Conservation (phyloP, 2,888 invertebrate genomes). For the Salticus scenicus region DNA sequence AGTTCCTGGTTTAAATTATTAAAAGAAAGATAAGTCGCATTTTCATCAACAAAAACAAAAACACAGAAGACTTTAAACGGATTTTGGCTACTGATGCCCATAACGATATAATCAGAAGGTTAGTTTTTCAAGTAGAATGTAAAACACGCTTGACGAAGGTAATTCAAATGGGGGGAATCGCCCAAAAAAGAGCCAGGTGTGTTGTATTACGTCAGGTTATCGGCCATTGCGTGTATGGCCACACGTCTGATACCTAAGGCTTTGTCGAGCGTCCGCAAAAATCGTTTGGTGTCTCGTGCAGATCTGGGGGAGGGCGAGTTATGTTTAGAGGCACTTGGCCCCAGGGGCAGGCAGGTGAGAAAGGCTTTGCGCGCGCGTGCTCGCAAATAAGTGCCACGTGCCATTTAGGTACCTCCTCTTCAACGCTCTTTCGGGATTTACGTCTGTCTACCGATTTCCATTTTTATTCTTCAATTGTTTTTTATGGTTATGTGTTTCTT, state of each 20-base stretch:
- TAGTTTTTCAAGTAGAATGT: background rate
- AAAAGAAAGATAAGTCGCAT: background rate
- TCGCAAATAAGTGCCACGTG: constrained; percentile 49
- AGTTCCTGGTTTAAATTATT: background rate
- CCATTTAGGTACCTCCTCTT: constrained; percentile 27
- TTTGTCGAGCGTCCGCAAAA: constrained; percentile 21
- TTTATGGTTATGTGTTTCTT: background rate
- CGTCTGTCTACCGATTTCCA: background rate
- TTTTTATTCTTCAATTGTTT: constrained; percentile 5
- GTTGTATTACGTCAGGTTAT: constrained; percentile 20
- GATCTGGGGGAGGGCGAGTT: background rate
- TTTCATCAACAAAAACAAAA: background rate
- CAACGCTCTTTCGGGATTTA: constrained; percentile 14
- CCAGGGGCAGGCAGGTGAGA: constrained; percentile 51
- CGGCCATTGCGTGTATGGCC: constrained; percentile 47
- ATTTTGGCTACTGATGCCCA: background rate
- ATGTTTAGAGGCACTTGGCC: background rate
- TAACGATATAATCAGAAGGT: constrained; percentile 15
- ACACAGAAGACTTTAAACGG: constrained; percentile 17
- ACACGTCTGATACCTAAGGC: constrained; percentile 40
- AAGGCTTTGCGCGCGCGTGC: constrained; percentile 32
- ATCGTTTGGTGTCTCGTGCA: constrained; percentile 6
- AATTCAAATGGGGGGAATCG: background rate
- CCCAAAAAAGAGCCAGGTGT: constrained; percentile 29
- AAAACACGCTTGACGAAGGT: background rate